These are phyloP conservation scores for Recurvirostra avosetta DNA, from an alignment of 2,113 vertebrate species.

Conservation along the genomic window DNA sequence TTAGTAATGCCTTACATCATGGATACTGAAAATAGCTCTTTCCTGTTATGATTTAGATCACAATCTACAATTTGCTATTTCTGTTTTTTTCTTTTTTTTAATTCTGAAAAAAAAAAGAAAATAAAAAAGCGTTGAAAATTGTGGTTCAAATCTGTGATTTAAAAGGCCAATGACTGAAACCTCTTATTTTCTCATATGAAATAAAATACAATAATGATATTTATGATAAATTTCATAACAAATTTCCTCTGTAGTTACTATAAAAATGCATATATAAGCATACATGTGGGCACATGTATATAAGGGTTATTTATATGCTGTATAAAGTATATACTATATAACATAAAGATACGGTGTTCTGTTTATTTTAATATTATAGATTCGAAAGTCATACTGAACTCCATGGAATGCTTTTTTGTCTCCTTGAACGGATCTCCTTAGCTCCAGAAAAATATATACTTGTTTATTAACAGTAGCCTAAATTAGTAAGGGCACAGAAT, in stretches of 20 bases:
- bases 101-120: neutral
- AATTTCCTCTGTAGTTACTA: neutral
- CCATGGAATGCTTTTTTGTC: neutral
- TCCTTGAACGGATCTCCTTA: neutral
- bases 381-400: neutral
- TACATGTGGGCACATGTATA: neutral
- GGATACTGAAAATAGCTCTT: neutral
- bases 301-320: neutral
- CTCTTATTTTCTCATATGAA: neutral
- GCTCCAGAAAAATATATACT: neutral
- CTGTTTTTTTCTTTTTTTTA: neutral
- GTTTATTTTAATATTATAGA: neutral
- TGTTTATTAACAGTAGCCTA: neutral
- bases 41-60: slow-evolving; percentile 32
- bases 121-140: neutral
- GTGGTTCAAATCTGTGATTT: neutral
- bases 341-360: neutral
- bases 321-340: neutral
- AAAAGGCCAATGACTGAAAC: neutral
- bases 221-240: neutral
- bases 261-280: neutral
- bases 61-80: neutral
- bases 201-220: neutral
- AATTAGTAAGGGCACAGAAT: neutral
- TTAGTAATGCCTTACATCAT: slow-evolving; percentile 34